Evolutionary conservation across 2,113 vertebrate species (phyloP).

Genomic region (Furnarius figulus): DNA sequence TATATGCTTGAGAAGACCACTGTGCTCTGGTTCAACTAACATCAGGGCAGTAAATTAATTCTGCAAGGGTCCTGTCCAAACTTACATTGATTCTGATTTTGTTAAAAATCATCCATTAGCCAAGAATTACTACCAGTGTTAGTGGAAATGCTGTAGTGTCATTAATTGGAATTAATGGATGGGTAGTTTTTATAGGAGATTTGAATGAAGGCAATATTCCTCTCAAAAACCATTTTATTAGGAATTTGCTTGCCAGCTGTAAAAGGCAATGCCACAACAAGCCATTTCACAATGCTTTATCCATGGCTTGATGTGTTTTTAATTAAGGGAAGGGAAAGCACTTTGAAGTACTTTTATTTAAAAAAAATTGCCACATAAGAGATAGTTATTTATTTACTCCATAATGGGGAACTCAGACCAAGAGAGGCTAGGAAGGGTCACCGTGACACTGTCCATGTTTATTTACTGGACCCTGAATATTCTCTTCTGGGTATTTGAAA

Average conservation of each 20-base stretch:
- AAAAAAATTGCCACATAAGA: background rate
- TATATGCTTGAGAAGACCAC: slow-evolving; percentile 12
- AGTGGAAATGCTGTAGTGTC: slow-evolving; percentile 73
- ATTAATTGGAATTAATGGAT: slow-evolving; percentile 81
- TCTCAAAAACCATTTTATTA: slow-evolving; percentile 76
- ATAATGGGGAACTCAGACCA: background rate
- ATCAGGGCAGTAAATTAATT: slow-evolving; percentile 59
- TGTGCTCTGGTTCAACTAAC: slow-evolving; percentile 18
- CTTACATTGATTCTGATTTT: slow-evolving; percentile 74
- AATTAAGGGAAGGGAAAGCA: slow-evolving; percentile 69
- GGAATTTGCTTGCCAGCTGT: slow-evolving; percentile 70
- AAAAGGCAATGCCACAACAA: slow-evolving; percentile 56
- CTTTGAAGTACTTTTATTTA: slow-evolving; percentile 28
- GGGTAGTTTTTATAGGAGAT: slow-evolving; percentile 78
- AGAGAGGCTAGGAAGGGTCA: slow-evolving; percentile 15
- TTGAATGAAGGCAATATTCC: slow-evolving; percentile 76
- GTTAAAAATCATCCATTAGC: slow-evolving; percentile 75
- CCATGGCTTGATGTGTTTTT: slow-evolving; percentile 69
- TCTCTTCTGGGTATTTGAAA: background rate
- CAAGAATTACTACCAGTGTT: slow-evolving; percentile 75
- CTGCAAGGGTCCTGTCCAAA: slow-evolving; percentile 66
- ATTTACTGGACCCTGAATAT: background rate
- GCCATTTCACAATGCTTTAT: slow-evolving; percentile 41
- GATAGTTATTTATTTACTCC: slow-evolving; percentile 54
- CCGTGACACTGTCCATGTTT: background rate